These are phyloP conservation scores for Orestias chungarensis DNA, from an alignment of 2,797 vertebrate genomes.

Conservation along the genomic window DNA sequence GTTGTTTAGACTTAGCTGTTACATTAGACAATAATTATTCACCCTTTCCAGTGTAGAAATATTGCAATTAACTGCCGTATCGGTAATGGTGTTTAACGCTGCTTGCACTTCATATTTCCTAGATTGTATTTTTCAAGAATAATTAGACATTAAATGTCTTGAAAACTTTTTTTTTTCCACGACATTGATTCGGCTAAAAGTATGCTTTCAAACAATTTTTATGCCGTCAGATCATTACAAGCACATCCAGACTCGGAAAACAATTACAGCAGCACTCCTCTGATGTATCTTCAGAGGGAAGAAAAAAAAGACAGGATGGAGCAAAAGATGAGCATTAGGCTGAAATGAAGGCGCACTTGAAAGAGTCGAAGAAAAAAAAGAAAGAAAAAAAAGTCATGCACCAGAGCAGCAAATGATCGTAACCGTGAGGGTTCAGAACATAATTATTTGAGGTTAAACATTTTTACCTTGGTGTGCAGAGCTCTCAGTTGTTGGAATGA, in stretches of 20 bases:
- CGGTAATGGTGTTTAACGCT: no score
- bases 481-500: conserved; percentile 65
- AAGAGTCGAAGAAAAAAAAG: conserved; percentile 46
- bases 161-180: not conserved
- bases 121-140: not conserved
- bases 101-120: not conserved
- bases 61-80: not conserved
- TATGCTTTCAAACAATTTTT: conserved; percentile 7
- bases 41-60: not conserved
- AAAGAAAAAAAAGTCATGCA: conserved; percentile 48
- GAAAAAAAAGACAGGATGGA: conserved; percentile 13
- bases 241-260: conserved; percentile 57
- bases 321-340: conserved; percentile 40
- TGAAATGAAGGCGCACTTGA: conserved; percentile 43
- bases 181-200: conserved; percentile 15
- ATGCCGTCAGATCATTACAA: conserved; percentile 39
- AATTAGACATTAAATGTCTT: not conserved
- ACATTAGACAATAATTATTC: not conserved
- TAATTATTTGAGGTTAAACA: conserved; percentile 80
- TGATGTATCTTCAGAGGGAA: conserved; percentile 75
- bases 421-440: conserved; percentile 68
- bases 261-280: conserved; percentile 59
- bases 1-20: not conserved
- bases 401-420: conserved; percentile 59
- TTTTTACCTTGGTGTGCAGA: conserved; percentile 58